Evolutionary conservation across 2,888 invertebrate species (phyloP).

Genomic region (Heliconius aoede): DNA sequence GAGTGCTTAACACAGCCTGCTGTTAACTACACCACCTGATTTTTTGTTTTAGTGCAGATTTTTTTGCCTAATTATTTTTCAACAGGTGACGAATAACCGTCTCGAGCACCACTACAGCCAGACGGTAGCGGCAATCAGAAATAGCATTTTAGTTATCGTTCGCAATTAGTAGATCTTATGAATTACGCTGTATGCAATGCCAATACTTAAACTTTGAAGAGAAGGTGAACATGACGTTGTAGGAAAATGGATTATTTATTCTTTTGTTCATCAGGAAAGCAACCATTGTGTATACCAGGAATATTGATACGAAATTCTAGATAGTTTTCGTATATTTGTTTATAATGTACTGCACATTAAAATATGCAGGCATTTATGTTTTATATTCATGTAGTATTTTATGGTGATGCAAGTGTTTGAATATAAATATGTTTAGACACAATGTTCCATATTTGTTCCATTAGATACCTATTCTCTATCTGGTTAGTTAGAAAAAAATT

Average conservation of each 20-base stretch:
- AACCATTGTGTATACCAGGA: neutral
- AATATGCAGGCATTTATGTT: no score
- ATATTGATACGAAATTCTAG: neutral
- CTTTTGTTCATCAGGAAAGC: neutral
- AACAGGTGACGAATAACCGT: conserved; percentile 83
- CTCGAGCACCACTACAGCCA: conserved; percentile 76
- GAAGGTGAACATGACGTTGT: conserved; percentile 34
- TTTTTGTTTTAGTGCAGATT: conserved; percentile 80
- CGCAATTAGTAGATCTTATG: conserved; percentile 75
- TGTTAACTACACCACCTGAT: conserved; percentile 72
- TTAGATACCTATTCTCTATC: no score
- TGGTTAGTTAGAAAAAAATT: no score
- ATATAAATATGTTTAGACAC: no score
- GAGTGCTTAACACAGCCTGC: conserved; percentile 73
- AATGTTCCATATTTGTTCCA: no score
- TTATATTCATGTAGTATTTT: no score
- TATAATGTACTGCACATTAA: neutral
- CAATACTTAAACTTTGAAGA: conserved; percentile 36
- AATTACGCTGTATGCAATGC: conserved; percentile 48
- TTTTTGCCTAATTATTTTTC: conserved; percentile 84
- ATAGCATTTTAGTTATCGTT: conserved; percentile 69
- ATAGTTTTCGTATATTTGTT: neutral
- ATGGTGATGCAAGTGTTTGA: no score
- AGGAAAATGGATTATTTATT: conserved; percentile 12
- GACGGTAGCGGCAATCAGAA: conserved; percentile 70